phyloP scores from a whole-genome alignment of 2,113 vertebrate genomes.

The Brachypodius melanocephalos region DNA sequence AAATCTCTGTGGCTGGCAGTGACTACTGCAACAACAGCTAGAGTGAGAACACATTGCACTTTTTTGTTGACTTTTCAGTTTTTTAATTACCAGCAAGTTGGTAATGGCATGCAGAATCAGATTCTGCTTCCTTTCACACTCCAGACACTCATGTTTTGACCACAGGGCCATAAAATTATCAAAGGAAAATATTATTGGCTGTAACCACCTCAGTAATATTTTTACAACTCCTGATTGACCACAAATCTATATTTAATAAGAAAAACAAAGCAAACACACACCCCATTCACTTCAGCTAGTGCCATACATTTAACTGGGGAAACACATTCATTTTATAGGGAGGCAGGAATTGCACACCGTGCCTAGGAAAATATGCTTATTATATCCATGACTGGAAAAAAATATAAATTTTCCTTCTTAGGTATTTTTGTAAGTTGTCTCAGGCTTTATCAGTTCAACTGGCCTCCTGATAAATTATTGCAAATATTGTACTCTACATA shows the following conservation, averaged over 20 bases:
- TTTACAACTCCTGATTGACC: slow-evolving; percentile 65
- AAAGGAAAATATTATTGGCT: slow-evolving; percentile 63
- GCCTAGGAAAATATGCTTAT: slow-evolving; percentile 44
- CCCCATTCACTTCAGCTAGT: slow-evolving; percentile 33
- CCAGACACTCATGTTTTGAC: slow-evolving; percentile 56
- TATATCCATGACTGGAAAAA: slow-evolving; percentile 36
- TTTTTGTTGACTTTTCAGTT: slow-evolving; percentile 62
- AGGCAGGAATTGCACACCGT: not conserved
- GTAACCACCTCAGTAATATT: slow-evolving; percentile 61
- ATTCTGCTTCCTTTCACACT: slow-evolving; percentile 65
- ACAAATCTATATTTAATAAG: slow-evolving; percentile 69
- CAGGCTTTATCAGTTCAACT: slow-evolving; percentile 29
- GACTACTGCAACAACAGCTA: slow-evolving; percentile 12
- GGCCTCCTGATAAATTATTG: slow-evolving; percentile 19
- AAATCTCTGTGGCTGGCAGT: not conserved
- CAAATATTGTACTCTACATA: not conserved
- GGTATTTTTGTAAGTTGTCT: slow-evolving; percentile 35
- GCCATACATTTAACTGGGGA: slow-evolving; percentile 10
- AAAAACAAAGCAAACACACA: slow-evolving; percentile 63
- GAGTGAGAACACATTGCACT: slow-evolving; percentile 9
- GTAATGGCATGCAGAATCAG: slow-evolving; percentile 54
- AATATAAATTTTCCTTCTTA: slow-evolving; percentile 29
- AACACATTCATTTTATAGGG: not conserved
- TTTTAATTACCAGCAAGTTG: slow-evolving; percentile 56
- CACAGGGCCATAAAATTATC: slow-evolving; percentile 64